Evolutionary conservation across 2,888 invertebrate species (phyloP).

Genomic region (Erynnis tages): DNA sequence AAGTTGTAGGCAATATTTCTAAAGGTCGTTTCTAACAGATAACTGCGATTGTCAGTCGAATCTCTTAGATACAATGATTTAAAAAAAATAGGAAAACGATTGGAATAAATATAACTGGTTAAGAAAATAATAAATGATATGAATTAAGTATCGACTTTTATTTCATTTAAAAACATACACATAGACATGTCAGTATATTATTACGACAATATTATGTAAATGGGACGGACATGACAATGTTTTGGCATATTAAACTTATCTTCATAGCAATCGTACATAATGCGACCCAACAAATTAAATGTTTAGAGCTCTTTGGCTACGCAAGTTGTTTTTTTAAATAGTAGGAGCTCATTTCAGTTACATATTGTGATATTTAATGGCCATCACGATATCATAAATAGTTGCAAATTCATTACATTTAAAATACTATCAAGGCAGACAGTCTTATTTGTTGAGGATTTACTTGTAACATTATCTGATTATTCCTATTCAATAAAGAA

Average conservation of each 20-base stretch:
- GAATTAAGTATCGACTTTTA: slow-evolving; percentile 50
- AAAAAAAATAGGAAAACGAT: slow-evolving; percentile 79
- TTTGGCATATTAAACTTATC: too few relatives aligned
- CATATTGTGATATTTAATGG: too few relatives aligned
- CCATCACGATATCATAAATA: too few relatives aligned
- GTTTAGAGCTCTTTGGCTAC: too few relatives aligned
- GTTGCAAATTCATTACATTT: too few relatives aligned
- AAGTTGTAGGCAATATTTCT: slow-evolving; percentile 80
- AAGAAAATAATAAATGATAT: slow-evolving; percentile 81
- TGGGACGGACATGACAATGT: slow-evolving; percentile 1
- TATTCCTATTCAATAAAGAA: too few relatives aligned
- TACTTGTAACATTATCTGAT: too few relatives aligned
- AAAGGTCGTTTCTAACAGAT: slow-evolving; percentile 75
- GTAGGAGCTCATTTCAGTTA: too few relatives aligned
- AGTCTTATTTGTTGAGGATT: slow-evolving; percentile 5
- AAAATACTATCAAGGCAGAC: background rate
- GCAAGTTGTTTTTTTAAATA: too few relatives aligned
- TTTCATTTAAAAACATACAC: slow-evolving; percentile 21
- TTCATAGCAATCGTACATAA: too few relatives aligned
- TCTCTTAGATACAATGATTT: slow-evolving; percentile 78
- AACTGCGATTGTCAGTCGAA: slow-evolving; percentile 71
- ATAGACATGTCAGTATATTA: background rate
- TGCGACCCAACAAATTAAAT: too few relatives aligned
- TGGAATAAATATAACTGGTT: slow-evolving; percentile 79
- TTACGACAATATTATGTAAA: background rate